Evolutionary conservation across 2,888 invertebrate species (phyloP), one percentile per base, ranked within the genome.

Genomic region (Acanthococcus lagerstroemiae): DNA sequence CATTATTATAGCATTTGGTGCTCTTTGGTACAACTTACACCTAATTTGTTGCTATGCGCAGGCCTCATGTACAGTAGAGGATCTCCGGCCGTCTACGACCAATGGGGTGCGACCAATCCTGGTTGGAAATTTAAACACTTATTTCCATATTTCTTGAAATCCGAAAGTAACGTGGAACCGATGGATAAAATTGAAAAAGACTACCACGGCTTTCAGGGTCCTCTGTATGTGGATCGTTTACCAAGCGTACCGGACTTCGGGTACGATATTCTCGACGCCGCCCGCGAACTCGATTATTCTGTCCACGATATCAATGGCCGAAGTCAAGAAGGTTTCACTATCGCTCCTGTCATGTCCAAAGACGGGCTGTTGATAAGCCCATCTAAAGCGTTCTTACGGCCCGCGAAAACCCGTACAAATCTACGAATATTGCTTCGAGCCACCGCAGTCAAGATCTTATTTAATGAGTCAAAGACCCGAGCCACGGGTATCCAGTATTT

Each of bases 401-500:
- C 71, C 1, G 72, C 76, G 1, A 71, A 76, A 65, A 65, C 72
- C 22, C 67, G 72, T 5, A 69, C 73, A 2, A 76, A 74, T 27
- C 72, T 77, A 3, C 71, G 69, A 26, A 69, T 77, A 27, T 70
- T 73, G 68, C 82, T 82, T 68, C 76, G 80, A 69, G 77, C 81
- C 1, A 71, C 76, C 17, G 83, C 80, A 9, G 76, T 76, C 24
- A 77, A 78, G 68, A 73, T 84, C 22, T 71, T 80, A 22, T 77
- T 84, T 56, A 79, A 83, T 71, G 71, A 73, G 0, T 50, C 71
- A 7, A 75, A 74, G 12, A 80, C 79, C 71, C 80, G 85, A 69
- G 89, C 90, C 0, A 84, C 83, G 67, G 89, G 90, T 0, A 86
- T 92, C 0, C 86, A 90, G 73, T 89, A 87, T 71, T 80, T 87